These are phyloP conservation scores for Heliconius erato DNA, from an alignment of 2,888 invertebrate genomes.

Conservation along the genomic window DNA sequence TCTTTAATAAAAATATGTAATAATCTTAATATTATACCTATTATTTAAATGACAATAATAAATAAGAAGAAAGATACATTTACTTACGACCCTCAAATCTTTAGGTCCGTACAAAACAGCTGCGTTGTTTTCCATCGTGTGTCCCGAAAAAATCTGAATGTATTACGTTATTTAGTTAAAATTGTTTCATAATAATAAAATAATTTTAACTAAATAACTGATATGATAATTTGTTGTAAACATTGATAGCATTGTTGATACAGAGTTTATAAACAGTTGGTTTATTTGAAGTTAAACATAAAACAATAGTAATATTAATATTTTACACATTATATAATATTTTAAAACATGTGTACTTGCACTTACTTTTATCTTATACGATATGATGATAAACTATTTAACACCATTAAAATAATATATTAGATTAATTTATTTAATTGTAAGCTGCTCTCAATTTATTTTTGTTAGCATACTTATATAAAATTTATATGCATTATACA, in stretches of 20 bases:
- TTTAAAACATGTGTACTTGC: background rate
- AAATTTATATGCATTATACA: too few species aligned
- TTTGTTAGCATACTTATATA: too few species aligned
- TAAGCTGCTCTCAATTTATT: too few species aligned
- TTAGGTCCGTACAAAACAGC: slow-evolving; percentile 90
- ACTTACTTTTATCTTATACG: background rate
- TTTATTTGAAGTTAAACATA: background rate
- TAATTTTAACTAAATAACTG: background rate
- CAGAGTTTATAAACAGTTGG: slow-evolving; percentile 10
- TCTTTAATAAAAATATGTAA: too few species aligned
- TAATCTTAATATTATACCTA: too few species aligned
- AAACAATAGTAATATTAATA: background rate
- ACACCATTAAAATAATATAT: background rate
- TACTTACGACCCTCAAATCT: slow-evolving; percentile 89
- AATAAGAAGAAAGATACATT: background rate
- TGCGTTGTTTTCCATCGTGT: slow-evolving; percentile 85
- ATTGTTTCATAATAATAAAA: background rate
- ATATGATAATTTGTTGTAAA: background rate
- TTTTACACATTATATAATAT: background rate
- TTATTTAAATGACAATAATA: too few species aligned
- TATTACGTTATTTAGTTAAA: background rate
- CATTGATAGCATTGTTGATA: slow-evolving; percentile 13
- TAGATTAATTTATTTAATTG: too few species aligned
- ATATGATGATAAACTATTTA: background rate
- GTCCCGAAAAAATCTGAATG: background rate